phyloP scores from a whole-genome alignment of 2,113 vertebrate species.

The Odobenus rosmarus region DNA sequence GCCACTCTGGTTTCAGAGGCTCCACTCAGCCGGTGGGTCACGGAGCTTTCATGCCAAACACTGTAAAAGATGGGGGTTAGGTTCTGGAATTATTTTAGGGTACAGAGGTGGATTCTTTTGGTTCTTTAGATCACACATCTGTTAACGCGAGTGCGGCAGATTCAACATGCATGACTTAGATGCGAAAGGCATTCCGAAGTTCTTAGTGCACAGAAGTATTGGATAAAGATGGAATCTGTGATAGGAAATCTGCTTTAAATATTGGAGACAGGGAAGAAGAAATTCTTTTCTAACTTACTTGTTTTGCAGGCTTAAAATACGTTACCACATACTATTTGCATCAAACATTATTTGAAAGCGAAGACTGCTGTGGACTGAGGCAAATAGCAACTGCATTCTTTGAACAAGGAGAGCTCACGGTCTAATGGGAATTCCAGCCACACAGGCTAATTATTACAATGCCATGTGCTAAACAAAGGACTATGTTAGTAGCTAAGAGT shows the following conservation, averaged over 20 bases:
- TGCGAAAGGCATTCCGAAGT: not conserved
- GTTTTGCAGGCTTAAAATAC: not conserved
- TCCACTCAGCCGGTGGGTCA: not conserved
- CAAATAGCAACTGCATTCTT: not conserved
- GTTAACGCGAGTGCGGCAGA: not conserved
- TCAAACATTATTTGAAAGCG: not conserved
- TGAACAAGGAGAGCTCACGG: not conserved
- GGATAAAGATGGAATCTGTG: not conserved
- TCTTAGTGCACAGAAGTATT: not conserved
- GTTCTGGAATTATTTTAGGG: not conserved
- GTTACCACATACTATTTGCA: not conserved
- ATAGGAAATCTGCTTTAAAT: conserved; percentile 1
- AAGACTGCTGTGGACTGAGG: not conserved
- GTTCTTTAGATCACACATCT: not conserved
- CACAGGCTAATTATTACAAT: not conserved
- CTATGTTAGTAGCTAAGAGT: not conserved
- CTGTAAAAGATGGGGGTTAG: not conserved
- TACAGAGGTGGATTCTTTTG: not conserved
- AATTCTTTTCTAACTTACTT: not conserved
- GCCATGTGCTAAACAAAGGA: not conserved
- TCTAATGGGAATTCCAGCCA: not conserved
- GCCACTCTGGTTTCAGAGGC: not conserved
- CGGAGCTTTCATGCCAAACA: not conserved
- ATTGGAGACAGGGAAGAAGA: not conserved
- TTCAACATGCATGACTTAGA: not conserved